Base-by-base conservation (phyloP, 2,888 invertebrate species). In the Archaeoteleia sp. region DNA sequence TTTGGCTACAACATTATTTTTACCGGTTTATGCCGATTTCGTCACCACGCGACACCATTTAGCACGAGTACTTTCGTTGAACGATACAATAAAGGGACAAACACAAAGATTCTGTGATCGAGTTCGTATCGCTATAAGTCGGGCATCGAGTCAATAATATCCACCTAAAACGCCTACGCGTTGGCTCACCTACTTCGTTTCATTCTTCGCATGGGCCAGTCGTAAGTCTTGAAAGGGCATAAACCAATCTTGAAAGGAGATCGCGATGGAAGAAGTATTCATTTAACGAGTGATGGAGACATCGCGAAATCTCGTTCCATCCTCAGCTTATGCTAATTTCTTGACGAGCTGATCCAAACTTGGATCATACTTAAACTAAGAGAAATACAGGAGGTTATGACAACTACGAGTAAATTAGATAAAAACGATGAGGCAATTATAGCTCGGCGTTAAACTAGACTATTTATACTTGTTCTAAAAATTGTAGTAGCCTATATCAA, bases 241-340 rank as follows among this genome's bases (percentile, higher is more conserved):
- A 82, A 82, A 82, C 74, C 80, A 81, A 82, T 82, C 82, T 75
- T 75, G 76, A 80, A 80, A 81, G 78, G 78, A 77, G 78, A 78
- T 77, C 74, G 78, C 74, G 73, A 71, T 68, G 74, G 74, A 74
- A 75, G 67, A 76, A 75, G 81, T 82, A 82, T 82, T 82, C 80
- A 78, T 81, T 82, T 81, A 79, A 82, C 80, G 77, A 80, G 74
- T 78, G 77, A 82, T 82, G 79, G 81, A 82, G 82, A 82, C 82
- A 80, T 82, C 82, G 79, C 67, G 76, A 70, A 76, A 75, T 76
- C 76, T 76, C 77, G 75, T 77, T 80, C 77, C 77, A 76, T 79
- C 75, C 74, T 77, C 45, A 77, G 69, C 78, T 73, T 79, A 79
- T 82, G 80, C 78, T 81, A 81, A 80, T 82, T 82, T 73, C 70